A percentile compares a stretch with the other conserved stretches of the same genome.
phyloP scores from a whole-genome alignment of 2,113 vertebrate species.

The Chunga burmeisteri region DNA sequence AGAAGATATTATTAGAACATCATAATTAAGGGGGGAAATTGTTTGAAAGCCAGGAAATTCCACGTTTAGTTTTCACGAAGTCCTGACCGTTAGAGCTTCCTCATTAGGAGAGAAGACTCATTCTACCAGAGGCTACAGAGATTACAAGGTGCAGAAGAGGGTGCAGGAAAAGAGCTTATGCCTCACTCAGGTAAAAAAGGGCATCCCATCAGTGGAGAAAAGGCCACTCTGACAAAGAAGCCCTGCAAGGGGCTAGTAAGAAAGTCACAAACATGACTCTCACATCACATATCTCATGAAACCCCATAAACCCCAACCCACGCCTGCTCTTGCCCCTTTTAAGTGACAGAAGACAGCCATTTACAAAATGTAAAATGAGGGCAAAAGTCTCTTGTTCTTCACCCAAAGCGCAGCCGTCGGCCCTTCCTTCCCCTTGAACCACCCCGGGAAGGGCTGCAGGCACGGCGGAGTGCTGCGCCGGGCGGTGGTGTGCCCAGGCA shows the following conservation, averaged over 20 bases:
- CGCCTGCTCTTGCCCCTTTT: not conserved
- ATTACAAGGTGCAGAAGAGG: not conserved
- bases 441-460: not conserved
- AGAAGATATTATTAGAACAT: constrained; percentile 21
- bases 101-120: not conserved
- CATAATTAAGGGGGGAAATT: constrained; percentile 18
- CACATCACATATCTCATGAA: not conserved
- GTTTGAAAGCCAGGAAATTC: constrained; percentile 62
- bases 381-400: not conserved
- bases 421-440: accelerated
- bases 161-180: not conserved
- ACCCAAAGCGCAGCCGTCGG: not conserved
- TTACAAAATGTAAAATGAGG: not conserved
- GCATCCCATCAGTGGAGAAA: not conserved
- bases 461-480: accelerated
- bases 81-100: not conserved
- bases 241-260: not conserved
- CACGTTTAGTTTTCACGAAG: not conserved
- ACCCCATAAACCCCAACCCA: not conserved
- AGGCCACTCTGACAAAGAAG: not conserved
- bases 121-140: not conserved
- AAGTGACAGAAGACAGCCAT: not conserved
- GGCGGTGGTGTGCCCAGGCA: not conserved
- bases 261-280: not conserved
- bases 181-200: not conserved